Percentiles rank a stretch among this genome's conserved stretches.
Evolutionary conservation across 2,888 invertebrate genomes (phyloP).

Genomic region (Oxytorus armatus): DNA sequence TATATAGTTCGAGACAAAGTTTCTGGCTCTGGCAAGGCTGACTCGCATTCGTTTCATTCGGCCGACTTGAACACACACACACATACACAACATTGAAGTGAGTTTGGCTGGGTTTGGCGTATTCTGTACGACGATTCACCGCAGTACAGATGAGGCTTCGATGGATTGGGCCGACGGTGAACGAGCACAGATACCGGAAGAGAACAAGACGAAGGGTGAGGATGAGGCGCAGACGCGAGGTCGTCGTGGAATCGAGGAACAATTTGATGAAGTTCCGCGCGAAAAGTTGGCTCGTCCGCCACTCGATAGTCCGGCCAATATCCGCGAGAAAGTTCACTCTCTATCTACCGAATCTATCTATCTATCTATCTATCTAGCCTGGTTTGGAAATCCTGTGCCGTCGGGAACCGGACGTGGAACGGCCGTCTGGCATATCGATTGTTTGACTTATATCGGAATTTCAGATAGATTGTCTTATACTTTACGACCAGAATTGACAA

Average conservation of each 20-base stretch:
- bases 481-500: background rate
- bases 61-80: conserved; percentile 10
- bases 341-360: conserved; percentile 20
- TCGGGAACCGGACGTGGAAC: conserved; percentile 36
- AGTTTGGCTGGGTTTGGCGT: conserved; percentile 44
- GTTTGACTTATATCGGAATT: conserved; percentile 57
- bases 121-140: conserved; percentile 41
- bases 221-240: conserved; percentile 16
- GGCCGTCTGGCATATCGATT: conserved; percentile 13
- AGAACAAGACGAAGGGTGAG: conserved; percentile 32
- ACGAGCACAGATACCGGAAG: conserved; percentile 39
- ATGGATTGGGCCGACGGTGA: conserved; percentile 54
- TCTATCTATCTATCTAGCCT: conserved; percentile 9
- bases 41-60: conserved; percentile 45
- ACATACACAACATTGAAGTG: conserved; percentile 11
- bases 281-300: conserved; percentile 51
- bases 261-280: conserved; percentile 53
- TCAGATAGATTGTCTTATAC: conserved; percentile 52
- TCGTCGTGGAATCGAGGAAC: conserved; percentile 60
- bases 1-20: conserved; percentile 35
- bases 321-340: conserved; percentile 38
- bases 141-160: conserved; percentile 42
- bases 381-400: conserved; percentile 36
- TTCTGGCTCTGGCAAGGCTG: conserved; percentile 51
- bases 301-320: conserved; percentile 54